A percentile compares a stretch with the other conserved stretches of the same genome.
Conservation (phyloP, 2,797 vertebrate species). For the Ispidina lecontei region DNA sequence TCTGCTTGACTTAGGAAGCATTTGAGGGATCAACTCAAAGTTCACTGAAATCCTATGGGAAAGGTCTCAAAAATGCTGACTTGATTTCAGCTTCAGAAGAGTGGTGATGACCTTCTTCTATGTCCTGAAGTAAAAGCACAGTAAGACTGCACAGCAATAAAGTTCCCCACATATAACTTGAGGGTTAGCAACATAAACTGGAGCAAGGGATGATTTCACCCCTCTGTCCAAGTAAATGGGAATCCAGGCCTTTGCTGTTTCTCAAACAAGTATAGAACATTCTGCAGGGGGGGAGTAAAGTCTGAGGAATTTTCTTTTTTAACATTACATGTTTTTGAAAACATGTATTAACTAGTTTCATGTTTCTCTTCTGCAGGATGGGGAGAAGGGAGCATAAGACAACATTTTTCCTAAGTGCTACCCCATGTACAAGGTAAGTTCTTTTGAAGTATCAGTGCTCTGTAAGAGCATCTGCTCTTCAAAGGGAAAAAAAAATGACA, state of each 20-base stretch:
- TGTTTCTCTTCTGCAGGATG: neutral
- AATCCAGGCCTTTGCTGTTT: neutral
- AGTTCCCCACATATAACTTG: neutral
- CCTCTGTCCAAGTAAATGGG: neutral
- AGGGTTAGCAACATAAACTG: neutral
- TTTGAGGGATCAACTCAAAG: neutral
- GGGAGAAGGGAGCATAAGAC: neutral
- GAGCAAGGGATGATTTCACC: neutral
- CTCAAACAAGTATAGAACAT: neutral
- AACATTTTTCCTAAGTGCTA: neutral
- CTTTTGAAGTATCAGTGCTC: constrained; percentile 44
- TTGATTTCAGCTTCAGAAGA: neutral
- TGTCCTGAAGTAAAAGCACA: neutral
- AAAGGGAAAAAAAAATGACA: constrained; percentile 43
- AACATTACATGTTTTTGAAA: neutral
- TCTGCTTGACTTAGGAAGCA: neutral
- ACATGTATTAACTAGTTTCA: neutral
- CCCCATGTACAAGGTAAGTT: neutral
- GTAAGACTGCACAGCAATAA: neutral
- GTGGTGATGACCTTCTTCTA: neutral
- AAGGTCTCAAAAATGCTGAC: neutral
- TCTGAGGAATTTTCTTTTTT: neutral
- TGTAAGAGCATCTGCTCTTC: constrained; percentile 43
- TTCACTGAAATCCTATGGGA: neutral
- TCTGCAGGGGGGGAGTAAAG: neutral